These are phyloP conservation scores for Neosilurus hyrtlii DNA, from an alignment of 2,797 vertebrate species.

Conservation along the genomic window DNA sequence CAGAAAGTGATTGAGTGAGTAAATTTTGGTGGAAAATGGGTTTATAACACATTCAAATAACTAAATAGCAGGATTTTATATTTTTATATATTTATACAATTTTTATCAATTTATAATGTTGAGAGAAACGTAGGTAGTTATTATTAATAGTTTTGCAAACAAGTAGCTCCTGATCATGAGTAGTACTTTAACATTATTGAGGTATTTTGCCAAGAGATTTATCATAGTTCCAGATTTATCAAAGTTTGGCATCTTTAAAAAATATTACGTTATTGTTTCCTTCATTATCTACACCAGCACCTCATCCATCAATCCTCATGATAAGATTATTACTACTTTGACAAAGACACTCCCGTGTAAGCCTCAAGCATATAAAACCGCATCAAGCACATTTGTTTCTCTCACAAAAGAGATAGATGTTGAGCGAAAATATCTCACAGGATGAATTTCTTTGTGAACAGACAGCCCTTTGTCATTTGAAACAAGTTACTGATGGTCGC, in stretches of 20 bases:
- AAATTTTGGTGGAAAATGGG: not conserved
- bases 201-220: not conserved
- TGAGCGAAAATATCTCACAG: slow-evolving; percentile 3
- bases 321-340: slow-evolving; percentile 3
- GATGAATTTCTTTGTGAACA: slow-evolving; percentile 20
- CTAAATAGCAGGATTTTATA: not conserved
- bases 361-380: slow-evolving; percentile 12
- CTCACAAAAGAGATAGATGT: not conserved
- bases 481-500: not conserved
- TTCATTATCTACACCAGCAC: too few species aligned
- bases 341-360: slow-evolving; percentile 1
- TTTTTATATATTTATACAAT: too few species aligned
- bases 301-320: not conserved
- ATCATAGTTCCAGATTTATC: not conserved
- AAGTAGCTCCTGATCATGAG: not conserved
- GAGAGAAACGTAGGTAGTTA: not conserved
- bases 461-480: slow-evolving; percentile 38
- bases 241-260: not conserved
- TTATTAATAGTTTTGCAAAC: not conserved
- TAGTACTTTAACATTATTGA: not conserved
- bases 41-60: not conserved
- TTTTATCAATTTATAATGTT: not conserved
- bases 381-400: not conserved
- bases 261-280: too few species aligned
- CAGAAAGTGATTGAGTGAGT: too few species aligned